Evolutionary conservation across 2,797 vertebrate species (phyloP).

Genomic region (Parambassis ranga): DNA sequence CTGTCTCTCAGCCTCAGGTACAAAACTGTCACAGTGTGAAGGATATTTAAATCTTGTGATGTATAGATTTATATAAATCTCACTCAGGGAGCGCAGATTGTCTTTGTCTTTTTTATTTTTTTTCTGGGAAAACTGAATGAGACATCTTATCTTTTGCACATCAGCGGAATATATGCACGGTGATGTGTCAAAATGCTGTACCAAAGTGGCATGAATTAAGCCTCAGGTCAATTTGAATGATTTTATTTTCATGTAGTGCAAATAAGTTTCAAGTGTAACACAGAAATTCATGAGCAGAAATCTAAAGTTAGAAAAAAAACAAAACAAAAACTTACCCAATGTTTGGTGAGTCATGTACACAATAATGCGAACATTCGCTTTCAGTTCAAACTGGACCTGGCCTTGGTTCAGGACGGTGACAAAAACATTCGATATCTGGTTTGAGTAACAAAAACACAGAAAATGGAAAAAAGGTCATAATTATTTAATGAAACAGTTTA

Average conservation of each 20-base stretch:
- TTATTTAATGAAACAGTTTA: not conserved
- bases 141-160: constrained; percentile 18
- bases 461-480: not conserved
- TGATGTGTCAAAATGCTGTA: constrained; percentile 1
- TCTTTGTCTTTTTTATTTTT: not conserved
- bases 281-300: not conserved
- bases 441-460: constrained; percentile 3
- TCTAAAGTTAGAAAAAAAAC: not conserved
- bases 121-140: constrained; percentile 22
- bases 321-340: constrained; percentile 83
- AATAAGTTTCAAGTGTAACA: constrained; percentile 2
- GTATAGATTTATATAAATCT: constrained; percentile 8
- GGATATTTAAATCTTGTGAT: constrained; percentile 42
- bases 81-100: not conserved
- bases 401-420: constrained; percentile 93
- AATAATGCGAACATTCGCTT: constrained; percentile 87
- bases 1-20: constrained; percentile 42
- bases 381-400: constrained; percentile 93
- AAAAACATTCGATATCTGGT: constrained; percentile 88
- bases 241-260: constrained; percentile 11
- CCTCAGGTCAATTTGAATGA: not conserved
- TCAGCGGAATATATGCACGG: constrained; percentile 13
- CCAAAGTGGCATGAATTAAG: constrained; percentile 15
- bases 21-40: constrained; percentile 24
- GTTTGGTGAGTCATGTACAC: constrained; percentile 94